Evolutionary conservation across 2,113 vertebrate species (phyloP).

Genomic region (Thunnus thynnus): DNA sequence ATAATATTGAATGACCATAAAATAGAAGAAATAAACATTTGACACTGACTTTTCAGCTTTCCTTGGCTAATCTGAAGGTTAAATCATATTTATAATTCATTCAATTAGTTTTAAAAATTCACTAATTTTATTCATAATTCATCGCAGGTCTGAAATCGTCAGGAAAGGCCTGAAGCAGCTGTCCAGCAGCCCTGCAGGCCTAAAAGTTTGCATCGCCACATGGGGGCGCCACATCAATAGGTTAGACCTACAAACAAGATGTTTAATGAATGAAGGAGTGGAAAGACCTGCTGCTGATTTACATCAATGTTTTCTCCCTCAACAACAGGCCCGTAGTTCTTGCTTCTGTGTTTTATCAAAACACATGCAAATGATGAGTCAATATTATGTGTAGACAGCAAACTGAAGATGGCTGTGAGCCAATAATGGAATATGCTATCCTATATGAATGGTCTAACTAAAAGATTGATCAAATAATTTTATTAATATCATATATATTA

Average conservation of each 20-base stretch:
- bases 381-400: neutral
- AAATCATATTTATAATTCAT: neutral
- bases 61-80: neutral
- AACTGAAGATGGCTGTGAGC: neutral
- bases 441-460: no score
- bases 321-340: neutral
- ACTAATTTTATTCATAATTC: neutral
- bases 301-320: neutral
- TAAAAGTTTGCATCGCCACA: constrained; percentile 68
- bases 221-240: constrained; percentile 75
- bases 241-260: neutral
- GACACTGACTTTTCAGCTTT: neutral
- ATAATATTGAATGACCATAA: neutral
- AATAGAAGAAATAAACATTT: neutral
- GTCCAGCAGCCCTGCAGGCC: neutral
- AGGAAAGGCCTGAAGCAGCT: neutral
- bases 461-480: no score
- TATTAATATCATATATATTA: no score
- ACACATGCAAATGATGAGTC: neutral
- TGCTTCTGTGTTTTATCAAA: neutral
- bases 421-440: no score
- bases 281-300: constrained; percentile 33
- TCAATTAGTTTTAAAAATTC: no score
- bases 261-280: neutral
- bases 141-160: neutral